Conservation (phyloP, 2,797 vertebrate genomes). For the Gephyroberyx darwinii region DNA sequence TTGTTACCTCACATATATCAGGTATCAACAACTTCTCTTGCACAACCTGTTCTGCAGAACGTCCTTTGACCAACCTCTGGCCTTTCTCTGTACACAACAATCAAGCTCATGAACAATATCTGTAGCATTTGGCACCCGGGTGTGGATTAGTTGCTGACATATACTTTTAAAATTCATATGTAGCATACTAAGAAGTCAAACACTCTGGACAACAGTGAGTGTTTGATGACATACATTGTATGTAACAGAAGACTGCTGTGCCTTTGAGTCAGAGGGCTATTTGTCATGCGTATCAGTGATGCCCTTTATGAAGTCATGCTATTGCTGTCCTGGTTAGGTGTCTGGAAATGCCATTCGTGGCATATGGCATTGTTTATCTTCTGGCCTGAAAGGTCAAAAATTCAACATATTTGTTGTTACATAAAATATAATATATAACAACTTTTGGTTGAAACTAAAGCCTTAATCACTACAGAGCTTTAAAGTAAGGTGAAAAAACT, state of each 20-base stretch:
- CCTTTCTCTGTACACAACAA: conserved; percentile 41
- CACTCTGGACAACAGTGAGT: conserved; percentile 1
- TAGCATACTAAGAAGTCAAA: conserved; percentile 26
- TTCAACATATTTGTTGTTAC: not conserved
- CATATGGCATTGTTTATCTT: not conserved
- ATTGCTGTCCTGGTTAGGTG: not conserved
- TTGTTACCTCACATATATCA: conserved; percentile 32
- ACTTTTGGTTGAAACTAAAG: too few species aligned
- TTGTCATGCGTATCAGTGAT: conserved; percentile 30
- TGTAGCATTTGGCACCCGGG: conserved; percentile 20
- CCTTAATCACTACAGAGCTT: too few species aligned
- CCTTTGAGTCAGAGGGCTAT: conserved; percentile 13
- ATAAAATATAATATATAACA: too few species aligned
- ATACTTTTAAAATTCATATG: conserved; percentile 50
- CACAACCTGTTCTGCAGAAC: conserved; percentile 39
- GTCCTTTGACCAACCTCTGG: conserved; percentile 14
- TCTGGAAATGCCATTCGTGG: conserved; percentile 8
- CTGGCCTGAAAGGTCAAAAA: not conserved
- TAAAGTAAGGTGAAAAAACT: too few species aligned
- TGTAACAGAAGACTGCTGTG: conserved; percentile 11
- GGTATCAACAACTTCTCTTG: conserved; percentile 19
- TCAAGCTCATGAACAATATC: conserved; percentile 26
- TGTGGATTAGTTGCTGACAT: conserved; percentile 29
- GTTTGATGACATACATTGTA: conserved; percentile 12
- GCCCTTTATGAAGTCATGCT: not conserved